Conservation (phyloP, 2,888 invertebrate species). For the Acronicta aceris region DNA sequence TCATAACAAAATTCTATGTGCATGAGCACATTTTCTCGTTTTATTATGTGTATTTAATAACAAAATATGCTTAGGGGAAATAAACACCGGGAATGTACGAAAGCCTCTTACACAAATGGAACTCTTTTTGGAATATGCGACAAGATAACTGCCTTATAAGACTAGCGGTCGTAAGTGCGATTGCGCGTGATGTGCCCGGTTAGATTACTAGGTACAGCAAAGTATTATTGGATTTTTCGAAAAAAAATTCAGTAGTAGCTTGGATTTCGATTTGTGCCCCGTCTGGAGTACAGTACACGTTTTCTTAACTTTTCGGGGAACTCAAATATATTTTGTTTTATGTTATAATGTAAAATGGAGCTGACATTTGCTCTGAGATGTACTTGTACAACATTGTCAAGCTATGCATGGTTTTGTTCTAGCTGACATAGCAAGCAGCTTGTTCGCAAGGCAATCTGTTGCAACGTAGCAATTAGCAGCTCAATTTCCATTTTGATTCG, state of each 20-base stretch:
- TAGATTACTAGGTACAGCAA: too few species aligned
- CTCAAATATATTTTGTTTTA: too few species aligned
- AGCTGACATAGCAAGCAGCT: slow-evolving; percentile 16
- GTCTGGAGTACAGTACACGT: too few species aligned
- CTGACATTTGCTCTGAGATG: slow-evolving; percentile 10
- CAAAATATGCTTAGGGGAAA: slow-evolving; percentile 38
- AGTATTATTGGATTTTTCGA: too few species aligned
- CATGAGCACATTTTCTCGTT: slow-evolving; percentile 3
- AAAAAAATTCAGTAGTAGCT: too few species aligned
- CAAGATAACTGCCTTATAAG: slow-evolving; percentile 32
- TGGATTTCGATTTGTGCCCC: too few species aligned
- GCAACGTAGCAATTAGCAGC: slow-evolving; percentile 32
- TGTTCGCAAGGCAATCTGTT: slow-evolving; percentile 32
- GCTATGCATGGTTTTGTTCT: slow-evolving; percentile 22
- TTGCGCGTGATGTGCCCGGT: too few species aligned
- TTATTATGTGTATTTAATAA: slow-evolving; percentile 29
- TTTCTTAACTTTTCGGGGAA: too few species aligned
- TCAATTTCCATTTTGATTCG: slow-evolving; percentile 32
- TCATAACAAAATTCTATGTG: too few species aligned
- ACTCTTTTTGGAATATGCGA: slow-evolving; percentile 45
- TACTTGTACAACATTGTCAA: slow-evolving; percentile 12
- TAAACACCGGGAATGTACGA: slow-evolving; percentile 46
- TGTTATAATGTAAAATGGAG: slow-evolving; percentile 1
- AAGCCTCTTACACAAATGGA: slow-evolving; percentile 54
- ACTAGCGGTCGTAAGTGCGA: too few species aligned